Percentiles rank a stretch among this genome's conserved stretches.
phyloP scores from a whole-genome alignment of 2,113 vertebrate species.

The Anoplopoma fimbria region DNA sequence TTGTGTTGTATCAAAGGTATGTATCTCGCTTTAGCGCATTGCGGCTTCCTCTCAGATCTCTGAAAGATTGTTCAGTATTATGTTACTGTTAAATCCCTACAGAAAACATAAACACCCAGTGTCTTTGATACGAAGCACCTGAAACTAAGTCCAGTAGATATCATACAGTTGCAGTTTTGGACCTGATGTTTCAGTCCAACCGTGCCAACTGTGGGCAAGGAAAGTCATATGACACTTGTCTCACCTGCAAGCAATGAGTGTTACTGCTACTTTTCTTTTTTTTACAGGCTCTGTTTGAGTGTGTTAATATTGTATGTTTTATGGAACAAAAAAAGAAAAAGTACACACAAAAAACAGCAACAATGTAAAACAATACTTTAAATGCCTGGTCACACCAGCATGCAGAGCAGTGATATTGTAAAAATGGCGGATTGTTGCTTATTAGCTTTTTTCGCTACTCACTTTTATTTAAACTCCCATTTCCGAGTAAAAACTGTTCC shows the following conservation, averaged over 20 bases:
- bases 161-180: background rate
- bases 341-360: background rate
- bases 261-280: background rate
- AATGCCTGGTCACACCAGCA: background rate
- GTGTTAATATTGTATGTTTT: background rate
- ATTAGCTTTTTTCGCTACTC: background rate
- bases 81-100: background rate
- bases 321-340: background rate
- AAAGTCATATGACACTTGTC: background rate
- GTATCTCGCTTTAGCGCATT: slow-evolving; percentile 37
- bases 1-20: slow-evolving; percentile 45
- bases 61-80: slow-evolving; percentile 21
- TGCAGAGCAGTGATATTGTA: no score
- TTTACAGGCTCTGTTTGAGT: background rate
- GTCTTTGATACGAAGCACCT: slow-evolving; percentile 27
- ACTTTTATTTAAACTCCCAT: no score
- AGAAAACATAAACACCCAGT: background rate
- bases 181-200: background rate
- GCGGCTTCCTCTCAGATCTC: slow-evolving; percentile 46
- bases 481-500: no score
- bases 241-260: background rate
- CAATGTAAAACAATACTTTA: background rate
- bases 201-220: background rate
- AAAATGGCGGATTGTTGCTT: background rate
- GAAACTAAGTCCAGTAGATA: background rate